phyloP scores from a whole-genome alignment of 2,113 vertebrate species.

The Dolichotis patagonum region DNA sequence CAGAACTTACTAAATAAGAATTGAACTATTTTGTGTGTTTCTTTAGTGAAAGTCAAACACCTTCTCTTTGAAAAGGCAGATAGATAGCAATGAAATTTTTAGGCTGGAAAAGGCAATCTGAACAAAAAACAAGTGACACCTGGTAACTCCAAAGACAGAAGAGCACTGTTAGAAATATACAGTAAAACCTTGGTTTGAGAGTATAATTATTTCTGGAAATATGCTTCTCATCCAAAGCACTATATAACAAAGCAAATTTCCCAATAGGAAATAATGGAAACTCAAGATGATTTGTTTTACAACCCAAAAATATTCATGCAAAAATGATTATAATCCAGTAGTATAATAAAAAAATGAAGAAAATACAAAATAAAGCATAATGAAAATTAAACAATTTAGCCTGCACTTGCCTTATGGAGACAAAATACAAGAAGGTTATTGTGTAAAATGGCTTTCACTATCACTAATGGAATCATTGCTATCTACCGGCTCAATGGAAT shows the following conservation, averaged over 20 bases:
- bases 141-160: background rate
- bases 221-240: background rate
- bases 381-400: background rate
- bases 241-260: background rate
- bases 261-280: background rate
- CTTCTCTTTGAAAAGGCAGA: slow-evolving; percentile 19
- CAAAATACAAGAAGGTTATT: background rate
- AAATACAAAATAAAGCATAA: background rate
- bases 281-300: background rate
- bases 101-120: background rate
- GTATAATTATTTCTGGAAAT: background rate
- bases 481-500: background rate
- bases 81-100: background rate
- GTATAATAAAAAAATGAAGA: background rate
- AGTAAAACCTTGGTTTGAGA: background rate
- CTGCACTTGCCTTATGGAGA: background rate
- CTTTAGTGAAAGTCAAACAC: background rate
- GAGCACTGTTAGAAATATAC: background rate
- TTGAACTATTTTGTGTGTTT: background rate
- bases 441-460: background rate
- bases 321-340: background rate
- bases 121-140: background rate
- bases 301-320: background rate
- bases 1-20: background rate
- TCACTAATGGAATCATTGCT: background rate